Evolutionary conservation across 2,113 vertebrate genomes (phyloP), one percentile per base, ranked within the genome.

Genomic region (Syngnathoides biaculeatus): DNA sequence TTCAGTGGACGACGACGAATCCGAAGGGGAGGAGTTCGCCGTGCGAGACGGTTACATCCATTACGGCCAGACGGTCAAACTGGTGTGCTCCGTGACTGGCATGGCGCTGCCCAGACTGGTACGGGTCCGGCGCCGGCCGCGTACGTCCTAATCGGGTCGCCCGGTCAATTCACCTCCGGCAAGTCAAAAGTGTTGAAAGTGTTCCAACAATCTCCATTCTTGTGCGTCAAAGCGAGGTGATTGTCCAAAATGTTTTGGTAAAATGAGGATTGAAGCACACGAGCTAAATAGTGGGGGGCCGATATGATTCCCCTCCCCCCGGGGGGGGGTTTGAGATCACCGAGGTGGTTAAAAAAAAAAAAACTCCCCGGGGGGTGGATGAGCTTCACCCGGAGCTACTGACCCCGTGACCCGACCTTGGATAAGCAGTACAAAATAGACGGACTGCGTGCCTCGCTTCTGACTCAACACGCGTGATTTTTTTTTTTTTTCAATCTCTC

Each of bases 21-120:
- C 96, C 0, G 96, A 98, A 90, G 96, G 96, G 76, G 96, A 98
- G 87, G 96, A 98, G 88, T 98, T 98, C 89, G 96, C 96, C 38
- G 96, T 98, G 65, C 91, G 95, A 79, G 96, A 98, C 4, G 96
- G 96, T 75, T 98, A 98, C 80, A 95, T 98, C 77, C 96, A 98
- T 79, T 98, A 98, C 22, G 96, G 96, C 66, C 96, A 98, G 82
- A 98, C 95, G 0, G 95, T 98, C 64, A 98, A 98, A 80, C 90
- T 98, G 72, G 96, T 98, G 22, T 98, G 96, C 78, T 98, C 96
- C 13, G 95, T 98, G 48, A 98, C 96, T 70, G 96, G 96, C 91
- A 97, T 98, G 96, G 96, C 96, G 62, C 93, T 98, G 82, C 96
- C 96, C 0, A 92, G 96, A 92, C 88, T 98, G 95, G 96, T 98